These are phyloP conservation scores for Chirona hameri DNA, from an alignment of 2,888 invertebrate species.

Conservation along the genomic window DNA sequence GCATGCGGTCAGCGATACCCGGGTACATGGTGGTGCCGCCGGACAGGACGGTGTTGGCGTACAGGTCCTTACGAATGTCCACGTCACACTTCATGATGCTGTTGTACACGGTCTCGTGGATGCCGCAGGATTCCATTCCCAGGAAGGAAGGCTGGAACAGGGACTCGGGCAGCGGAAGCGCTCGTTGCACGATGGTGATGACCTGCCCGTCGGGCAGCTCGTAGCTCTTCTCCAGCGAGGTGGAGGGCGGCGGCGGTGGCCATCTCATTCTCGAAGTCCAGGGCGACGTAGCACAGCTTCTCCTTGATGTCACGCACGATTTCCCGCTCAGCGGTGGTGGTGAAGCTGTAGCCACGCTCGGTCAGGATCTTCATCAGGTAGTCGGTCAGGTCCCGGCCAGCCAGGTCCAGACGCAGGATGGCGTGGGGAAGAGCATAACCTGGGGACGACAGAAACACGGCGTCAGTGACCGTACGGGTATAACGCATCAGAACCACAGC, in stretches of 20 bases:
- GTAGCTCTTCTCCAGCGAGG: constrained; percentile 50
- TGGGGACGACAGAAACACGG: constrained; percentile 30
- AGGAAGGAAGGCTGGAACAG: constrained; percentile 65
- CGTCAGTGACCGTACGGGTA: no score
- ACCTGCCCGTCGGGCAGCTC: constrained; percentile 89
- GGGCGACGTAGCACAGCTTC: constrained; percentile 73
- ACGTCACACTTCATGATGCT: constrained; percentile 48
- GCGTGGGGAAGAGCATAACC: constrained; percentile 90
- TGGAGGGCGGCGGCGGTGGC: constrained; percentile 60
- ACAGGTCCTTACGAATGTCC: constrained; percentile 43
- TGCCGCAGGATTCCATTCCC: constrained; percentile 67
- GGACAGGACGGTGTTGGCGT: constrained; percentile 57
- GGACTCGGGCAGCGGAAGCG: constrained; percentile 82
- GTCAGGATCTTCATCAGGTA: constrained; percentile 93
- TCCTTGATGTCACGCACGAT: constrained; percentile 50
- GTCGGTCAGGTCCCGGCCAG: constrained; percentile 87
- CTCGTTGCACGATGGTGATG: constrained; percentile 85
- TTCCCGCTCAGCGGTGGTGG: constrained; percentile 62
- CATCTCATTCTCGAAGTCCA: constrained; percentile 89
- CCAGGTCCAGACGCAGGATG: constrained; percentile 86
- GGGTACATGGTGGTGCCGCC: constrained; percentile 95
- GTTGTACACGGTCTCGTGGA: constrained; percentile 60
- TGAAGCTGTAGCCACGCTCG: constrained; percentile 86
- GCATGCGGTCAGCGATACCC: constrained; percentile 86
- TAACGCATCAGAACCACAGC: no score